phyloP scores from a whole-genome alignment of 2,113 vertebrate species.

The Semicossyphus pulcher region DNA sequence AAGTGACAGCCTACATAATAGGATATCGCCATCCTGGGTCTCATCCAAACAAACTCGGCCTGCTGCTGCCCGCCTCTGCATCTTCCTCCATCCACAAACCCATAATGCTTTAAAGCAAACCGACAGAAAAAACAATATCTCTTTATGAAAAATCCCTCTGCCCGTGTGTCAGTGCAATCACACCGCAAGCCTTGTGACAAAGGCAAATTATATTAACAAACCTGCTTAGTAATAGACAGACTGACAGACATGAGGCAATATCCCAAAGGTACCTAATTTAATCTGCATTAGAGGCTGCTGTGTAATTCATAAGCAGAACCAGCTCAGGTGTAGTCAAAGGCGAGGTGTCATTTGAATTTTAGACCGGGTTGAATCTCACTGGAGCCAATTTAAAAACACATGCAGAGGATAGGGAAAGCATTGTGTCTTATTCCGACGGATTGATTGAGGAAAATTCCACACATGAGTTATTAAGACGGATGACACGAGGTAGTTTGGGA shows the following conservation, averaged over 20 bases:
- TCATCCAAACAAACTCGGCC: constrained; percentile 53
- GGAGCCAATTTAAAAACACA: constrained; percentile 69
- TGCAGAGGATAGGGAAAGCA: constrained; percentile 51
- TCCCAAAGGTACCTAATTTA: constrained; percentile 57
- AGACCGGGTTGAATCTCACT: constrained; percentile 55
- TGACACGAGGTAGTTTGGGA: constrained; percentile 53
- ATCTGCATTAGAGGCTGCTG: constrained; percentile 45
- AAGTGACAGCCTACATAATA: constrained; percentile 74
- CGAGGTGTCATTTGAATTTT: constrained; percentile 46
- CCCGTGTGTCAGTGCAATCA: constrained; percentile 34
- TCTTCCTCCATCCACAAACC: constrained; percentile 43
- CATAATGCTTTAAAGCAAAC: constrained; percentile 44
- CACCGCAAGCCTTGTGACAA: constrained; percentile 34
- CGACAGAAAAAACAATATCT: constrained; percentile 47
- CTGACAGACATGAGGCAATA: constrained; percentile 50
- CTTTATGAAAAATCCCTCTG: constrained; percentile 57
- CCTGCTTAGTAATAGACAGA: constrained; percentile 59
- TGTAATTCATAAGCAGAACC: constrained; percentile 48
- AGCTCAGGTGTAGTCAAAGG: constrained; percentile 49
- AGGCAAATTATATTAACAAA: constrained; percentile 69
- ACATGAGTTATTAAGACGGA: constrained; percentile 51
- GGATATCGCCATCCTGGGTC: constrained; percentile 54
- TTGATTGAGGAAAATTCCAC: constrained; percentile 58
- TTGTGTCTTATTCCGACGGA: constrained; percentile 49
- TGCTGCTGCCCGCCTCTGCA: constrained; percentile 37